phyloP scores from a whole-genome alignment of 2,113 vertebrate genomes.

The Aythya baeri region DNA sequence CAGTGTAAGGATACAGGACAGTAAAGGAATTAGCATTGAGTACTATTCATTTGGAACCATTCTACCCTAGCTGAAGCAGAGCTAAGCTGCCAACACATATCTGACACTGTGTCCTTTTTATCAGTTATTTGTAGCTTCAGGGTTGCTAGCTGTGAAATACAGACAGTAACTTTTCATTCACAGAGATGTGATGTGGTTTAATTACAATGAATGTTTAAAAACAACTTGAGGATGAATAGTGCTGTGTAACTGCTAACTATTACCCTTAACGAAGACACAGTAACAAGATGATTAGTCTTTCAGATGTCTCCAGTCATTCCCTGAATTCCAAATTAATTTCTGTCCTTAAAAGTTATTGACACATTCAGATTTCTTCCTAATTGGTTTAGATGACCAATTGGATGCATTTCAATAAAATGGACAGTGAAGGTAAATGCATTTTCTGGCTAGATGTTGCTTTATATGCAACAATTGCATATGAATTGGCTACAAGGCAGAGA shows the following conservation, averaged over 20 bases:
- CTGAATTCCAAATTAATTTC: constrained; percentile 16
- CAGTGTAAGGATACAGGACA: not conserved
- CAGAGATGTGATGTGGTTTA: not conserved
- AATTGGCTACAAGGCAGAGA: not conserved
- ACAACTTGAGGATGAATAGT: constrained; percentile 16
- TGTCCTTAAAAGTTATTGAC: constrained; percentile 1
- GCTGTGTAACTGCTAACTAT: not conserved
- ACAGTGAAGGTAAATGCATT: not conserved
- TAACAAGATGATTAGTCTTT: constrained; percentile 4
- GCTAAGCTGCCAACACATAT: not conserved
- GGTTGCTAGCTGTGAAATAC: constrained; percentile 1
- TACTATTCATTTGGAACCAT: not conserved
- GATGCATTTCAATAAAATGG: not conserved
- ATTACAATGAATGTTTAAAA: constrained; percentile 37
- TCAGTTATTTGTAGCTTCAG: not conserved
- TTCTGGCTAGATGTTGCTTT: not conserved
- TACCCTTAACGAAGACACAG: constrained; percentile 8
- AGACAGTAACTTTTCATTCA: not conserved
- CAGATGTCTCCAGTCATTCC: constrained; percentile 1
- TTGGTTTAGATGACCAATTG: not conserved
- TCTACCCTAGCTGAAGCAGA: not conserved
- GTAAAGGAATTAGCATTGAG: not conserved
- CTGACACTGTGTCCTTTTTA: constrained; percentile 8
- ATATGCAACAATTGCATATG: not conserved
- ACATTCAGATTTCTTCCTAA: not conserved